Base-by-base conservation (phyloP, 1,140 invertebrate genomes). In the Yoshiicerus persimilis region DNA sequence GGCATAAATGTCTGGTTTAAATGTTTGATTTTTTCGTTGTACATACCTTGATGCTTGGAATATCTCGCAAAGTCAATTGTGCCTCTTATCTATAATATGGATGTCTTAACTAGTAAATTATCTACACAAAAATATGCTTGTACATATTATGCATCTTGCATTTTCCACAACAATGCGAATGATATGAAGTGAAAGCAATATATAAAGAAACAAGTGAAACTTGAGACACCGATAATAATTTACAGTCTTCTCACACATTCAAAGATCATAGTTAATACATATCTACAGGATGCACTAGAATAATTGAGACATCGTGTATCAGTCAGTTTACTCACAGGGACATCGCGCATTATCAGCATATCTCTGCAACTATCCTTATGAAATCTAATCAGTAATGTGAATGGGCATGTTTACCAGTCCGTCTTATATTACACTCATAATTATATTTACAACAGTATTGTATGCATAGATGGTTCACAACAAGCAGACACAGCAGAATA, bases 1-100 rank as follows among this genome's bases (percentile, higher is more conserved):
- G 23, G 41, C 62, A 87, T 87, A 87, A 87, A 87, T 56, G 75
- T 87, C 75, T 39, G 20, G 13, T 16, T 34, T 80, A 32, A 36
- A 32, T 84, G 77, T 87, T 83, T 56, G 86, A 41, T 87, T 87
- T 87, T 23, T 38, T 34, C 36, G 13, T 9, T 6, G 9, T 27
- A 41, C 20, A 34, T 23, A 77, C 25, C 62, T 23, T 25, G 9
- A n/a, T 66, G 41, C 20, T 47, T 16, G 41, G n/a, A n/a, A n/a
- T n/a, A n/a, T n/a, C n/a, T n/a, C n/a, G n/a, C n/a, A n/a, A n/a
- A n/a, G n/a, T n/a, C n/a, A n/a, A n/a, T n/a, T n/a, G n/a, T n/a
- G n/a, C n/a, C n/a, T n/a, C n/a, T n/a, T n/a, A n/a, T n/a, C n/a
- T n/a, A n/a, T n/a, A n/a, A n/a, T n/a, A n/a, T n/a, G n/a, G n/a